A percentile compares a stretch with the other conserved stretches of the same genome.
phyloP scores from a whole-genome alignment of 2,113 vertebrate genomes.

The Saimiri boliviensis region DNA sequence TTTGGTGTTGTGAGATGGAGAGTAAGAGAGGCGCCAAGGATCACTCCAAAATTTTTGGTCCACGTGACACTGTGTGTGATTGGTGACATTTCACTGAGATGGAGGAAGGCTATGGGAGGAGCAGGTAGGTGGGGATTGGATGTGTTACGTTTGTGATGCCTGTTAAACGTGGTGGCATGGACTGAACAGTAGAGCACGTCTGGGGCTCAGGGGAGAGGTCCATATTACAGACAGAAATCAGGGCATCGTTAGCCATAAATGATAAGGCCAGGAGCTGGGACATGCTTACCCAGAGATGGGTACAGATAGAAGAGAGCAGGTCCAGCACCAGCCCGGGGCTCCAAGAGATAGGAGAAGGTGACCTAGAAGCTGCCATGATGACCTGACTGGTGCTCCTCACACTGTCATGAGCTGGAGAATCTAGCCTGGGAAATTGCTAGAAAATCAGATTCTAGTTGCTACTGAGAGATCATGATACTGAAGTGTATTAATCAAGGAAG shows the following conservation, averaged over 20 bases:
- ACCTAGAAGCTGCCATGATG: accelerated
- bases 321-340: not conserved
- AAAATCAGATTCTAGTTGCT: not conserved
- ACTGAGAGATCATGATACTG: not conserved
- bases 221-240: not conserved
- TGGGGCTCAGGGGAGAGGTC: not conserved
- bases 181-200: not conserved
- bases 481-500: not conserved
- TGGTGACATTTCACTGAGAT: not conserved
- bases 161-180: not conserved
- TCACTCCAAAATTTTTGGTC: no score
- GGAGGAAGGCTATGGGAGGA: not conserved
- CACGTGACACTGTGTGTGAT: no score
- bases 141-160: not conserved
- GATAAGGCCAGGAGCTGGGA: not conserved
- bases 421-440: not conserved
- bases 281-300: not conserved
- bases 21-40: not conserved
- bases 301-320: not conserved
- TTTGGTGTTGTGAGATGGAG: not conserved
- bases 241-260: not conserved
- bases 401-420: not conserved
- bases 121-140: not conserved
- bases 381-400: not conserved
- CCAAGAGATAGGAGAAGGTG: not conserved